phyloP scores from a whole-genome alignment of 2,888 invertebrate species.

The Cataglyphis altisquamis region DNA sequence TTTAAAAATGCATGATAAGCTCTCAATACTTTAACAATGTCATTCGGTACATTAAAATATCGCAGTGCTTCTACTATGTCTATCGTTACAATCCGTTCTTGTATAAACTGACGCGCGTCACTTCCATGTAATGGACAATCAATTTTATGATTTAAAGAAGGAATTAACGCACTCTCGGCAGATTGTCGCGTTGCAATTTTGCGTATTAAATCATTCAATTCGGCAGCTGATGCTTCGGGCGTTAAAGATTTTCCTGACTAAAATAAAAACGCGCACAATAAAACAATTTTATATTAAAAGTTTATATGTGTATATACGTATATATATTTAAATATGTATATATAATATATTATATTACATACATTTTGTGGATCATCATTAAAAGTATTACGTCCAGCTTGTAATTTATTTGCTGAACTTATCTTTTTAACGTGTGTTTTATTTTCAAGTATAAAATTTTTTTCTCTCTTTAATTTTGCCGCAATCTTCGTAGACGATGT shows the following conservation, averaged over 20 bases:
- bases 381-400: background rate
- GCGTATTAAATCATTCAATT: slow-evolving; percentile 77
- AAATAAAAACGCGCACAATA: slow-evolving; percentile 34
- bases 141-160: slow-evolving; percentile 20
- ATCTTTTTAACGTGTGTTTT: slow-evolving; percentile 63
- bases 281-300: slow-evolving; percentile 9
- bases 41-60: slow-evolving; percentile 76
- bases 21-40: slow-evolving; percentile 78
- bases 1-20: slow-evolving; percentile 77
- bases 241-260: slow-evolving; percentile 35
- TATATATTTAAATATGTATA: background rate
- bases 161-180: slow-evolving; percentile 55
- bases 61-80: slow-evolving; percentile 79
- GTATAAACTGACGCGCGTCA: slow-evolving; percentile 63
- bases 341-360: background rate
- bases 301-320: background rate
- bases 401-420: slow-evolving; percentile 22
- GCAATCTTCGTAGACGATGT: background rate
- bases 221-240: slow-evolving; percentile 68
- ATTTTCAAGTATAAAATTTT: slow-evolving; percentile 69
- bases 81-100: slow-evolving; percentile 70
- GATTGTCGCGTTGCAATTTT: slow-evolving; percentile 71
- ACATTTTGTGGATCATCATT: slow-evolving; percentile 4
- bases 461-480: slow-evolving; percentile 43
- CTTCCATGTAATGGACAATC: slow-evolving; percentile 78